Conservation (phyloP, 1,140 invertebrate genomes). For the Sminthurinus signatus region DNA sequence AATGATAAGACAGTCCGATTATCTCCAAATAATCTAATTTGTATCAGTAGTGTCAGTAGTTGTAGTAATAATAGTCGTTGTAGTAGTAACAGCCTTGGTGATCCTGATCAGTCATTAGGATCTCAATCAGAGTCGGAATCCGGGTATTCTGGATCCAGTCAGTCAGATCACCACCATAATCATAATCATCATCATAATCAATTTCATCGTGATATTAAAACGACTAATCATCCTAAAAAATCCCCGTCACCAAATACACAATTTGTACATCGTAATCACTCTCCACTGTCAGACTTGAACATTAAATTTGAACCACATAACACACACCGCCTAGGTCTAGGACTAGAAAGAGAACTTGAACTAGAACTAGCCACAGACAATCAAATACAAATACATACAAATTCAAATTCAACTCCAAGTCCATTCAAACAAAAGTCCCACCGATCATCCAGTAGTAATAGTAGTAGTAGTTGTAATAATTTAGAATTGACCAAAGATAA, state of each 20-base stretch:
- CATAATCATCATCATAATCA: too few relatives aligned
- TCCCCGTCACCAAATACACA: background rate
- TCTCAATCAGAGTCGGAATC: conserved; percentile 12
- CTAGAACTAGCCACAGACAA: background rate
- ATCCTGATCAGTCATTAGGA: too few relatives aligned
- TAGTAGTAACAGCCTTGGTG: background rate
- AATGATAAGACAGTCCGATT: background rate
- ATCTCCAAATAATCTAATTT: background rate
- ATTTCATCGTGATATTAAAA: background rate
- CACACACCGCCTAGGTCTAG: too few relatives aligned
- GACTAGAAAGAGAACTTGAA: background rate
- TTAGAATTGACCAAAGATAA: conserved; percentile 79
- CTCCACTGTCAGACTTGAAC: too few relatives aligned
- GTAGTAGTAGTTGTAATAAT: too few relatives aligned
- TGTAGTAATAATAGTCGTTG: background rate
- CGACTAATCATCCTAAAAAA: background rate
- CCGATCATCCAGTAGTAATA: conserved; percentile 6
- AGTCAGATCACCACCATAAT: background rate
- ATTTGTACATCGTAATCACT: too few relatives aligned
- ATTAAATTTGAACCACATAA: too few relatives aligned
- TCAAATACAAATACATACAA: background rate
- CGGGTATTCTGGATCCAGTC: conserved; percentile 7
- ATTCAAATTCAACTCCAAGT: too few relatives aligned
- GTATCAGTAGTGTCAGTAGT: background rate
- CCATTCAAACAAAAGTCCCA: too few relatives aligned